phyloP scores from a whole-genome alignment of 2,797 vertebrate genomes.

The Chaetophractus vellerosus region DNA sequence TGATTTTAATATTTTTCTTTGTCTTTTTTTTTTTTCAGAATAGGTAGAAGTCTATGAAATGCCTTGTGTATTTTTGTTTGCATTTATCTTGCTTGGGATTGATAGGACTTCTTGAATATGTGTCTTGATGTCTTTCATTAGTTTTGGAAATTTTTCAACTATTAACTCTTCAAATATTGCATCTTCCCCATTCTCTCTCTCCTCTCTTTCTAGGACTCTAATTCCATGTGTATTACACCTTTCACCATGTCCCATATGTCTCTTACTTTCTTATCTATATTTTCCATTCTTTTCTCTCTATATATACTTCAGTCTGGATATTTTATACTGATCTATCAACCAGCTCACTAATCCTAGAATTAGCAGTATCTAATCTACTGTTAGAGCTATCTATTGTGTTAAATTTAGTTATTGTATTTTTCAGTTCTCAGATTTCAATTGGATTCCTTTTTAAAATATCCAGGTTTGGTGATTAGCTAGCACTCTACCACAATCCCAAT shows the following conservation, averaged over 20 bases:
- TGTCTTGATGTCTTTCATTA: not conserved
- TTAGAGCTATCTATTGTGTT: not conserved
- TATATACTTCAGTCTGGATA: not conserved
- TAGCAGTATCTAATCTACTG: not conserved
- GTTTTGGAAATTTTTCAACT: constrained; percentile 16
- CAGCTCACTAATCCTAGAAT: not conserved
- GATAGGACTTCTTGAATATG: not conserved
- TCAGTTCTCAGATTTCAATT: not conserved
- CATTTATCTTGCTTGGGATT: not conserved
- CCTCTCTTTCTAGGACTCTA: not conserved
- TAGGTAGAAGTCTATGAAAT: not conserved
- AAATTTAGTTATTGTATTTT: constrained; percentile 17
- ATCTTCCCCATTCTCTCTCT: not conserved
- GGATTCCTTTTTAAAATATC: constrained; percentile 21
- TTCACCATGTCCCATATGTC: not conserved
- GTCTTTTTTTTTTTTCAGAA: constrained; percentile 5
- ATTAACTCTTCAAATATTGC: not conserved
- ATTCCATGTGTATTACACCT: not conserved
- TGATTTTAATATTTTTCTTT: constrained; percentile 11
- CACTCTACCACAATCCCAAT: not conserved
- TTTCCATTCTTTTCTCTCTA: not conserved
- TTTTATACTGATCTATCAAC: constrained; percentile 11
- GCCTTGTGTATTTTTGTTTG: not conserved
- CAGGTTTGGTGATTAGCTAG: not conserved
- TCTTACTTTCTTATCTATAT: not conserved